Evolutionary conservation across 37 sponge, comb jelly and placozoan genomes (phyloP).

Genomic region (Halisarca cf. caerulea): DNA sequence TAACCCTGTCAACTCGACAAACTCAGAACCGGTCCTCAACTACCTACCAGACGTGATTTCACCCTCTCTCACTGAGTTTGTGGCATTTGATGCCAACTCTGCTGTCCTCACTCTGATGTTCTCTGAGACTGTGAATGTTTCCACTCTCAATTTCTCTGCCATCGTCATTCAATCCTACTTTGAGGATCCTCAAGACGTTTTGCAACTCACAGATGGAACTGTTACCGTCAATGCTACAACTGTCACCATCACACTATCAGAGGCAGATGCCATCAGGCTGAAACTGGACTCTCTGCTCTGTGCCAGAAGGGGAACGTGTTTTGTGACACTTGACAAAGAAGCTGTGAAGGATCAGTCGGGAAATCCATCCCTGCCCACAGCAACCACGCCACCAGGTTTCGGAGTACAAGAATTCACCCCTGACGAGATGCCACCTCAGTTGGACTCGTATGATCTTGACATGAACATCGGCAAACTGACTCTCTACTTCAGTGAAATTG

Average conservation of each 20-base stretch:
- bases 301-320: slow-evolving; percentile 75
- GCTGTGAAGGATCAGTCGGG: slow-evolving; percentile 70
- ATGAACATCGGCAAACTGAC: slow-evolving; percentile 72
- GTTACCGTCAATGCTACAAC: slow-evolving; percentile 26
- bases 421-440: slow-evolving; percentile 61
- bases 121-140: slow-evolving; percentile 75
- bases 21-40: slow-evolving; percentile 46
- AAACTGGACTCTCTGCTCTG: slow-evolving; percentile 73
- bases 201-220: slow-evolving; percentile 48
- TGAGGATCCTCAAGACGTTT: slow-evolving; percentile 34
- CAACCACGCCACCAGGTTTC: slow-evolving; percentile 15
- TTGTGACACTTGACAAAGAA: slow-evolving; percentile 36
- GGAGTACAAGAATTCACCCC: slow-evolving; percentile 51
- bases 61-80: slow-evolving; percentile 69
- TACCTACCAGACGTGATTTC: slow-evolving; percentile 62
- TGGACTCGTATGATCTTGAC: slow-evolving; percentile 64
- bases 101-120: slow-evolving; percentile 67
- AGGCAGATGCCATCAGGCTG: slow-evolving; percentile 56
- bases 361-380: slow-evolving; percentile 37
- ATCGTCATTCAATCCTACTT: slow-evolving; percentile 68
- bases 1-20: slow-evolving; percentile 26
- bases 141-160: slow-evolving; percentile 55
- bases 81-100: slow-evolving; percentile 60
- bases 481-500: slow-evolving; percentile 81
- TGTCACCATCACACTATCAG: slow-evolving; percentile 51